Conservation (phyloP, 2,113 vertebrate genomes). For the Oncorhynchus keta region DNA sequence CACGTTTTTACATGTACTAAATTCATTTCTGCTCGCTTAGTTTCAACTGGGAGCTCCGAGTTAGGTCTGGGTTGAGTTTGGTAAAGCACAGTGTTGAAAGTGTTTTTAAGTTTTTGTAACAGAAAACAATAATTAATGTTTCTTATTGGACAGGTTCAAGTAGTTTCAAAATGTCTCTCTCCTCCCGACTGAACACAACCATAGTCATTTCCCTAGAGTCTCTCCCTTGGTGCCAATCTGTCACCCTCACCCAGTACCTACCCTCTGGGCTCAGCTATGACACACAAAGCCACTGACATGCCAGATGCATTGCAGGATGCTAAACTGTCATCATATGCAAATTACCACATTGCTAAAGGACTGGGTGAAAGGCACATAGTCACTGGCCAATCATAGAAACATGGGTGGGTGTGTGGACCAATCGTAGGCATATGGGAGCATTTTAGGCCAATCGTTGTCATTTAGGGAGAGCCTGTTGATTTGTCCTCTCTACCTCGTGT, state of each 20-base stretch:
- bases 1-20: neutral
- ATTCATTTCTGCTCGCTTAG: neutral
- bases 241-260: neutral
- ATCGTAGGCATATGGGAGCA: neutral
- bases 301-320: neutral
- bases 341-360: neutral
- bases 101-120: too few species aligned
- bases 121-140: too few species aligned
- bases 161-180: too few species aligned
- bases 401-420: slow-evolving; percentile 2
- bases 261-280: neutral
- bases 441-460: neutral
- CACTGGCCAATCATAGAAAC: neutral
- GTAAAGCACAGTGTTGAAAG: neutral
- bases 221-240: neutral
- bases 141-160: too few species aligned
- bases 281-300: neutral
- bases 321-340: neutral
- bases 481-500: slow-evolving; percentile 10
- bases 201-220: neutral
- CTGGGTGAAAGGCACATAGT: neutral
- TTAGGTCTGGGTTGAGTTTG: neutral
- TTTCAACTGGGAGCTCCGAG: neutral
- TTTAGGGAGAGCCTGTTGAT: neutral
- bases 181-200: too few species aligned